These are phyloP conservation scores for Meles meles DNA, from an alignment of 2,113 vertebrate species.

Conservation along the genomic window DNA sequence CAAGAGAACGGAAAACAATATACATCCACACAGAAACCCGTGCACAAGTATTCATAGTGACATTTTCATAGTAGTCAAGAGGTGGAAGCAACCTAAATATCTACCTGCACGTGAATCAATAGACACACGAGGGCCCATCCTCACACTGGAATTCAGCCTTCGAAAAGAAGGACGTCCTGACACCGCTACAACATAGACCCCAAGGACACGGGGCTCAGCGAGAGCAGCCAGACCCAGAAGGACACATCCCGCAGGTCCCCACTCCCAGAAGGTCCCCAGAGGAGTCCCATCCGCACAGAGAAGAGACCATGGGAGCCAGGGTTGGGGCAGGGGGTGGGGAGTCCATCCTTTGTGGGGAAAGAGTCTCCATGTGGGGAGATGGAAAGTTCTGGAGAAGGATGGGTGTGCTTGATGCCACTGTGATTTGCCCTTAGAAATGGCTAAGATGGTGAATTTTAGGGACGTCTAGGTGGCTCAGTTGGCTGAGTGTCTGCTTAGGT, in stretches of 20 bases:
- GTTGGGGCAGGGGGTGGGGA: not conserved
- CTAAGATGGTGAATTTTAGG: not conserved
- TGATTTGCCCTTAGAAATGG: not conserved
- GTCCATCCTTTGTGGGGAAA: not conserved
- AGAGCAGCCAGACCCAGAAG: not conserved
- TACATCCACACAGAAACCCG: not conserved
- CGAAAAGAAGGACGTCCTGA: not conserved
- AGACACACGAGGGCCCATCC: not conserved
- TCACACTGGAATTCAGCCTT: not conserved
- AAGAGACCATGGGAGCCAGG: not conserved
- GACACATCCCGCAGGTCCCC: not conserved
- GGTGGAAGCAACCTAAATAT: not conserved
- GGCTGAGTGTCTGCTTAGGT: no score
- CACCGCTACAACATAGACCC: not conserved
- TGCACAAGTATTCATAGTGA: not conserved
- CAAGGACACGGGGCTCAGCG: no score
- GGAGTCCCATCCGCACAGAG: not conserved
- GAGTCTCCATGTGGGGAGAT: not conserved
- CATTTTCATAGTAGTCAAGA: not conserved
- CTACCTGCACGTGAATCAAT: not conserved
- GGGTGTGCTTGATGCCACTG: no score
- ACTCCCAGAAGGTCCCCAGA: not conserved
- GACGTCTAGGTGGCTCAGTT: no score
- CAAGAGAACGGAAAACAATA: not conserved
- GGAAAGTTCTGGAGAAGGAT: not conserved